A percentile compares a stretch with the other conserved stretches of the same genome.
These are phyloP conservation scores for Agonopterix subpropinquella DNA, from an alignment of 2,888 invertebrate genomes.

Conservation along the genomic window DNA sequence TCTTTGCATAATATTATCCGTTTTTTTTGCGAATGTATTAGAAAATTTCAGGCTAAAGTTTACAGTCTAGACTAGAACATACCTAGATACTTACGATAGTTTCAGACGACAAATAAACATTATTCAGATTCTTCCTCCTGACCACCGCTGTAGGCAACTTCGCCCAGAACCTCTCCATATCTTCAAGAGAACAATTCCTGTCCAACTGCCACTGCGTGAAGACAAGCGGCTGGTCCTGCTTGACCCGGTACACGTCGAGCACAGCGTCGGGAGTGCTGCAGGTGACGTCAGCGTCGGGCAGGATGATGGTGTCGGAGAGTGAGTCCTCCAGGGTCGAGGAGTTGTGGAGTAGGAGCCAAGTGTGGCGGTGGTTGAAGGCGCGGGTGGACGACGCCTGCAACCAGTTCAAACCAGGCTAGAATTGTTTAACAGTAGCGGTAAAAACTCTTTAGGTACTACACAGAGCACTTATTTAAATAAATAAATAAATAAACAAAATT, in stretches of 20 bases:
- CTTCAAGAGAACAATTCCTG: slow-evolving; percentile 12
- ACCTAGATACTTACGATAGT: slow-evolving; percentile 33
- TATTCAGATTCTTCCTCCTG: slow-evolving; percentile 41
- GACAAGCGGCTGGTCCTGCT: slow-evolving; percentile 24
- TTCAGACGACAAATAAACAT: slow-evolving; percentile 35
- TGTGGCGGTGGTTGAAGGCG: slow-evolving; percentile 45
- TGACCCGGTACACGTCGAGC: slow-evolving; percentile 45
- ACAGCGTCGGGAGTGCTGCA: slow-evolving; percentile 32
- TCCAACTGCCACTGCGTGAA: slow-evolving; percentile 23
- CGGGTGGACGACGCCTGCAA: slow-evolving; percentile 45
- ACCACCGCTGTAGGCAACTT: slow-evolving; percentile 30
- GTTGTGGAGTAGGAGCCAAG: slow-evolving; percentile 48
- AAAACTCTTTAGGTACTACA: no score
- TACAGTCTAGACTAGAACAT: no score
- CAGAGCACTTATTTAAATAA: no score
- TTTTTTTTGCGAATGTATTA: no score
- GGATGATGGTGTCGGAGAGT: slow-evolving; percentile 25
- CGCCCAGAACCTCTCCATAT: slow-evolving; percentile 29
- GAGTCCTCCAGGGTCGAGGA: slow-evolving; percentile 17
- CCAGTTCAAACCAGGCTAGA: no score
- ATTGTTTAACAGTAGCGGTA: no score
- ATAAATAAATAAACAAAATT: no score
- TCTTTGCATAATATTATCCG: no score
- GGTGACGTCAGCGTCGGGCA: slow-evolving; percentile 54
- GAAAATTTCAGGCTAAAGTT: no score